These are phyloP conservation scores for Aleiodes leptofemur DNA, from an alignment of 2,888 invertebrate species.

Conservation along the genomic window DNA sequence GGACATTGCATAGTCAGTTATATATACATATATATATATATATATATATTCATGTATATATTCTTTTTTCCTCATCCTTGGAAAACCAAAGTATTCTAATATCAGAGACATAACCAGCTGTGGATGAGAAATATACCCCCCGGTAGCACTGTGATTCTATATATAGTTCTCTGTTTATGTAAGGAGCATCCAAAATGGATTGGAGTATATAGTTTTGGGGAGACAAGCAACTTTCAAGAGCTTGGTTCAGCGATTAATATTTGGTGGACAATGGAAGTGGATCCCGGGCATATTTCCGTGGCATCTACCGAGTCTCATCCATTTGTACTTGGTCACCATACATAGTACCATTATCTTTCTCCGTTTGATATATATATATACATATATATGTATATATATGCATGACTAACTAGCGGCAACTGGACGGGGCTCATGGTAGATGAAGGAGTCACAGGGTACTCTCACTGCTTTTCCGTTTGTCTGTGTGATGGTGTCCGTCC, in stretches of 20 bases:
- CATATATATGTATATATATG: neutral
- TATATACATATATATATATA: no score
- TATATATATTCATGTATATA: no score
- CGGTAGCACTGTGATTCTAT: neutral
- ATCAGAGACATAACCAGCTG: no score
- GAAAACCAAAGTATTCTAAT: no score
- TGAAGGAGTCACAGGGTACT: slow-evolving; percentile 12
- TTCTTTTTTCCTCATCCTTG: no score
- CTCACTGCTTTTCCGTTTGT: slow-evolving; percentile 18
- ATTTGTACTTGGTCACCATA: slow-evolving; percentile 27
- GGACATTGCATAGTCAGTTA: no score
- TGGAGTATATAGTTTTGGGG: slow-evolving; percentile 46
- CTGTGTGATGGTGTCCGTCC: slow-evolving; percentile 34
- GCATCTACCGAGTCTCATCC: slow-evolving; percentile 51
- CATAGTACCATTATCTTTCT: no score
- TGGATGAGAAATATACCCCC: no score
- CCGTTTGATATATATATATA: neutral
- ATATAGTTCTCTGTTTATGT: neutral
- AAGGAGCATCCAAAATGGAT: slow-evolving; percentile 38
- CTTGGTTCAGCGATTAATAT: slow-evolving; percentile 68
- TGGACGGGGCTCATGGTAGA: slow-evolving; percentile 11
- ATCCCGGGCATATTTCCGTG: slow-evolving; percentile 62
- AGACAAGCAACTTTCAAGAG: slow-evolving; percentile 52
- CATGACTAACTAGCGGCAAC: neutral
- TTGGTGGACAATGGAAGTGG: slow-evolving; percentile 66